These are phyloP conservation scores for Mimas tiliae DNA, from an alignment of 2,888 invertebrate species.

Conservation along the genomic window DNA sequence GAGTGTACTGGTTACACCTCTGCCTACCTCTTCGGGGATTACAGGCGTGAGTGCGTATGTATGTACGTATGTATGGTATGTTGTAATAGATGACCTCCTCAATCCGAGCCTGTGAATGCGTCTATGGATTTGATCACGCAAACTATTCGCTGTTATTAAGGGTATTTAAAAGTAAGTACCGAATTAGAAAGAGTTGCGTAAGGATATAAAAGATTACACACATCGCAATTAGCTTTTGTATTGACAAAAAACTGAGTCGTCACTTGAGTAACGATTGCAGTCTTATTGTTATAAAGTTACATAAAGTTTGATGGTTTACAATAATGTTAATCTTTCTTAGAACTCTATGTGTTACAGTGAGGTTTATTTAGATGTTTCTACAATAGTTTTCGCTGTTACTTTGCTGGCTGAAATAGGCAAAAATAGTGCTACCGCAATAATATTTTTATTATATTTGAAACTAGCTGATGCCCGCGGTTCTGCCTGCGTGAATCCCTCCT, in stretches of 20 bases:
- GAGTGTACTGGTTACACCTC: too few relatives aligned
- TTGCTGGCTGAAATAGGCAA: too few relatives aligned
- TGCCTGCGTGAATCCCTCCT: too few relatives aligned
- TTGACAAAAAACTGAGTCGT: neutral
- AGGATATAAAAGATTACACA: neutral
- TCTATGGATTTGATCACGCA: neutral
- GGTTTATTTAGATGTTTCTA: neutral
- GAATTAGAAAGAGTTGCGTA: constrained; percentile 1
- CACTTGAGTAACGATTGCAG: constrained; percentile 1
- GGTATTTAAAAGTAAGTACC: constrained; percentile 11
- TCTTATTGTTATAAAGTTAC: neutral
- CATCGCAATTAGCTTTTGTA: neutral
- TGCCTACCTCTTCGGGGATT: too few relatives aligned
- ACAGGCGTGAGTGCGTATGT: too few relatives aligned
- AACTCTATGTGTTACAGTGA: neutral
- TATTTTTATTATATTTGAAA: too few relatives aligned
- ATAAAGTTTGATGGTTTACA: neutral
- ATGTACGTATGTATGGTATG: too few relatives aligned
- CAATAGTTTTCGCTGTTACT: too few relatives aligned
- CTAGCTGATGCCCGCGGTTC: too few relatives aligned
- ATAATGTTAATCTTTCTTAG: neutral
- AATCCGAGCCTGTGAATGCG: neutral
- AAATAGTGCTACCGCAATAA: too few relatives aligned
- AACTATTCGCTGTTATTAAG: neutral
- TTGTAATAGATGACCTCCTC: neutral